Evolutionary conservation across 1,140 invertebrate species (phyloP), one percentile per base, ranked within the genome.

Genomic region (Drosophila cardini): DNA sequence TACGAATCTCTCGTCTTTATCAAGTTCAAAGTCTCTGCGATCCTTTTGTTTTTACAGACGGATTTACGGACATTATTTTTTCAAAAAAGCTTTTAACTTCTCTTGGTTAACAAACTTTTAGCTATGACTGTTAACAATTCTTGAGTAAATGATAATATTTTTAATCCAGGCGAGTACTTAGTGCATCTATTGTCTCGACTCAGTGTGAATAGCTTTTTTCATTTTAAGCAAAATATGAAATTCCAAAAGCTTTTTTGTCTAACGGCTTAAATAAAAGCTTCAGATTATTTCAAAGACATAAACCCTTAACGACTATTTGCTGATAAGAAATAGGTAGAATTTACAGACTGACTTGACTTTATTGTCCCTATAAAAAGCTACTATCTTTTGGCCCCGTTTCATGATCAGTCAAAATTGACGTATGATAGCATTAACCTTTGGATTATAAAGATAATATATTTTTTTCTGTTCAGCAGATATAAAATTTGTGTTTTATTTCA

Each of bases 151-250:
- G n/a, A 6, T 13, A 5, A n/a, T n/a, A n/a, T 52, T 52, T 34
- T 15, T 34, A 52, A 52, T 34, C 46, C 15, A 8, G 4, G 6
- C 13, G 21, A 7, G 48, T 40, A 21, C 21, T 63, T 63, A 40
- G 48, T 13, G 13, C 15, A 4, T 1, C 7, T 55, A n/a, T 64
- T 55, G 55, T 64, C 38, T 55, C 32, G 50, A 36, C 30, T 36
- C 4, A 34, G 7, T 34, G 30, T 61, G 26, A 34, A 46, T 26
- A 55, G 15, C 18, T 7, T 50, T 15, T 18, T 7, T 53, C 18
- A 10, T 2, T 5, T 16, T 18, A 9, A 26, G 36, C 5, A 38
- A 21, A 40, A 38, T 48, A 0, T 16, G 21, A 50, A 62, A 5
- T 2, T 38, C 1, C 4, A 10, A 32, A 13, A 26, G 26, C 18